Evolutionary conservation across 2,113 vertebrate genomes (phyloP), one percentile per base, ranked within the genome.

Genomic region (Etheostoma cragini): DNA sequence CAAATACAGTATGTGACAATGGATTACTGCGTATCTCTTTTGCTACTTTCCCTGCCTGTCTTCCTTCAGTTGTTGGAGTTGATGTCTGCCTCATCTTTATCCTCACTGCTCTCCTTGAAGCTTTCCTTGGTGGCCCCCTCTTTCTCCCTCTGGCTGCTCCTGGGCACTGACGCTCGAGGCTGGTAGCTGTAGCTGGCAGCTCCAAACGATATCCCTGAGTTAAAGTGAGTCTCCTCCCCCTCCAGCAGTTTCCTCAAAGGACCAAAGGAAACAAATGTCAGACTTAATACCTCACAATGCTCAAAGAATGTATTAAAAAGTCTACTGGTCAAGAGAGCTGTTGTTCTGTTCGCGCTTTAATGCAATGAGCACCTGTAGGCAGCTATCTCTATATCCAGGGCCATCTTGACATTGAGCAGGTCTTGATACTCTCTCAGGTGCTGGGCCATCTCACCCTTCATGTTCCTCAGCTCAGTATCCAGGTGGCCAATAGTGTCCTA

Each of bases 371-470:
- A 98, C 97, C 97, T 97, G 95, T 98, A 98, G 68, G 97, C 97
- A 46, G 97, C 96, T 65, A 98, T 98, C 92, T 98, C 97, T 0
- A 98, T 98, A 87, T 98, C 97, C 85, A 98, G 95, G 1, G 97
- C 97, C 97, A 98, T 98, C 93, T 98, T 98, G 88, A 98, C 96
- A 0, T 97, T 98, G 72, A 99, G 97, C 79, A 99, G 93, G 74
- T 98, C 97, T 88, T 99, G 97, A 87, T 98, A 98, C 72, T 99
- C 97, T 76, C 96, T 95, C 89, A 98, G 94, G 86, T 98, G 97
- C 71, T 94, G 96, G 5, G 97, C 96, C 97, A 98, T 98, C 94
- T 99, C 97, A 0, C 92, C 95, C 92, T 97, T 99, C 64, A 96
- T 95, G 89, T 93, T 97, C 78, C 96, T 94, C 87, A 98, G 93